These are phyloP conservation scores for Buteo buteo DNA, from an alignment of 2,113 vertebrate genomes.

Conservation along the genomic window DNA sequence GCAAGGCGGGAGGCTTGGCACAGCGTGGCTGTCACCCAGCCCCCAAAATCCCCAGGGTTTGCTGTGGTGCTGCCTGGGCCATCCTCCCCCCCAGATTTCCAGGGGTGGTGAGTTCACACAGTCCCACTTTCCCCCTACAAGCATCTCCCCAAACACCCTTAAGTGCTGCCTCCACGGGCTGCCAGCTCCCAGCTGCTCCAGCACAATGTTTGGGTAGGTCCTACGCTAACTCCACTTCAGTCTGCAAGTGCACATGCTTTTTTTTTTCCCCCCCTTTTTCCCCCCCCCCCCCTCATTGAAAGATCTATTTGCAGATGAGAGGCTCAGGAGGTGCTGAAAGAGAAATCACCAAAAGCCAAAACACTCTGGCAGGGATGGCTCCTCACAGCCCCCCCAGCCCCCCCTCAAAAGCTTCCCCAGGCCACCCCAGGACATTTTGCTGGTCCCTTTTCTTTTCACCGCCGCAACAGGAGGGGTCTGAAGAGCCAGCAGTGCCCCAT, in stretches of 20 bases:
- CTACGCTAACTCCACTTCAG: not conserved
- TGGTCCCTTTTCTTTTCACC: not conserved
- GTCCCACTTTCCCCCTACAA: fast-evolving
- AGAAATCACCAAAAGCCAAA: not conserved
- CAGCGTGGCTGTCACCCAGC: not conserved
- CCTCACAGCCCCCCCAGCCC: not conserved
- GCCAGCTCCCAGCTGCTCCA: not conserved
- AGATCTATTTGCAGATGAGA: not conserved
- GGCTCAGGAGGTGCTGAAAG: not conserved
- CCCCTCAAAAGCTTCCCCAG: no score
- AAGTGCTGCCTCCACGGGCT: fast-evolving
- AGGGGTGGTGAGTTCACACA: fast-evolving
- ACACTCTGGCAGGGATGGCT: fast-evolving
- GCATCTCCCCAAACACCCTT: not conserved
- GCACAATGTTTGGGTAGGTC: not conserved
- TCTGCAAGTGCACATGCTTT: not conserved
- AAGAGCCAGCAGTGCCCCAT: not conserved
- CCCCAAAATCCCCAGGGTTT: not conserved
- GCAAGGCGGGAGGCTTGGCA: not conserved
- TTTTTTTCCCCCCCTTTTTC: no score
- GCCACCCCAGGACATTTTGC: not conserved
- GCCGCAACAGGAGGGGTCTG: not conserved
- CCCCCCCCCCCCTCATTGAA: not conserved
- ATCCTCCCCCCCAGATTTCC: fast-evolving
- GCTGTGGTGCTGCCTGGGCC: not conserved